These are phyloP conservation scores for Circaetus gallicus DNA, from an alignment of 2,113 vertebrate genomes.

Conservation along the genomic window DNA sequence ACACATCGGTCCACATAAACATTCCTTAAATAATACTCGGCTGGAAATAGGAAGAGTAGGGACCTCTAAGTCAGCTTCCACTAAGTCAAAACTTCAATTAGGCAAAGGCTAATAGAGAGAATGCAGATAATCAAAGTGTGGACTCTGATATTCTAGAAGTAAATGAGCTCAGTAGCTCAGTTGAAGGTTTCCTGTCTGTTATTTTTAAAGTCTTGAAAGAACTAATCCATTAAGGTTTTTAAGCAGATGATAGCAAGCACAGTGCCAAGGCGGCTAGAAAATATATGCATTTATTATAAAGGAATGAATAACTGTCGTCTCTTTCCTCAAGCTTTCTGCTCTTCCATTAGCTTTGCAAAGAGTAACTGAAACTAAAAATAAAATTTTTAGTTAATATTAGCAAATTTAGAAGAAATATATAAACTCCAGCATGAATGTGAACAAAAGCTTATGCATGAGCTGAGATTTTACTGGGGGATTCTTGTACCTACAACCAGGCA, in stretches of 20 bases:
- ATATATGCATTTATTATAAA: neutral
- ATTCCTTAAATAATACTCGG: neutral
- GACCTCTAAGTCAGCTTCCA: neutral
- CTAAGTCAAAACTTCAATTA: neutral
- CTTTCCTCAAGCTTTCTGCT: neutral
- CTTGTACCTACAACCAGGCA: neutral
- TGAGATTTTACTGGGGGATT: neutral
- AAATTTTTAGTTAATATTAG: neutral
- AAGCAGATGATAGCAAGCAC: neutral
- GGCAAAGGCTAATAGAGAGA: neutral
- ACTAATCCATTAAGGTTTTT: neutral
- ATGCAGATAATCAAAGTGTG: neutral
- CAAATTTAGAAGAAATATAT: neutral
- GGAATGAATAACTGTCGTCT: fast-evolving
- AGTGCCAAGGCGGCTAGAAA: neutral
- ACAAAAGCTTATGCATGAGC: neutral
- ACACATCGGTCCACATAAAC: neutral
- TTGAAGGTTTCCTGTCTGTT: neutral
- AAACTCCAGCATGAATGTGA: neutral
- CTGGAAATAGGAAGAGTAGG: neutral
- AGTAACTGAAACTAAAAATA: neutral
- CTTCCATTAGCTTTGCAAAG: neutral
- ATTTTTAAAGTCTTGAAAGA: neutral
- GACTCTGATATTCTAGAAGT: neutral
- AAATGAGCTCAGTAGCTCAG: neutral